Conservation (phyloP, 2,113 vertebrate genomes). For the Mugil cephalus region DNA sequence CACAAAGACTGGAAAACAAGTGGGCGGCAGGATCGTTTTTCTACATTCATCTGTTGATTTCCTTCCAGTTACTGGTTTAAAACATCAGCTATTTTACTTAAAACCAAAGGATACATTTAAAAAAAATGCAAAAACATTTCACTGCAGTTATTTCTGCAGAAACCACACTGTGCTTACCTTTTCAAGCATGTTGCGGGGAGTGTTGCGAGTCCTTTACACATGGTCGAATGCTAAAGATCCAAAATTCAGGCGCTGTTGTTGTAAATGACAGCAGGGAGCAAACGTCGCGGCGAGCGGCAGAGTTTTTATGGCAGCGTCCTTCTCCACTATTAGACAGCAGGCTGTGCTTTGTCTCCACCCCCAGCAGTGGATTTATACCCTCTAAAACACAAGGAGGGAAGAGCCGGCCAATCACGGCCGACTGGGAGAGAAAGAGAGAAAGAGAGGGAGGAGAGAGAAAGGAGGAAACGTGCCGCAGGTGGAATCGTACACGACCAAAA, state of each 20-base stretch:
- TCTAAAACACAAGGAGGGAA: constrained; percentile 33
- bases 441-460: not conserved
- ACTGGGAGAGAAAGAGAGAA: not conserved
- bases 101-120: too few species aligned
- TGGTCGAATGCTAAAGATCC: constrained; percentile 72
- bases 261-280: not conserved
- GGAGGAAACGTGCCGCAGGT: constrained; percentile 18
- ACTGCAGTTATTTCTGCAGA: not conserved
- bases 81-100: too few species aligned
- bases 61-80: too few species aligned
- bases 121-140: not conserved
- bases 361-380: constrained; percentile 72
- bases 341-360: constrained; percentile 68
- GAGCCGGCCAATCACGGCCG: constrained; percentile 71
- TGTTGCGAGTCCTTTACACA: constrained; percentile 95
- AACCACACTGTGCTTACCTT: constrained; percentile 85
- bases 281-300: not conserved
- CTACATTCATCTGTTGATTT: not conserved
- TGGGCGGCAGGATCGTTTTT: not conserved
- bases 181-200: constrained; percentile 94
- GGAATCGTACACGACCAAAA: not conserved
- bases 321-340: constrained; percentile 24
- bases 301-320: constrained; percentile 26
- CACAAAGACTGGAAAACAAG: constrained; percentile 13
- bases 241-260: constrained; percentile 1